Evolutionary conservation across 37 sponge, comb jelly and placozoan species (phyloP), one percentile per base, ranked within the genome.

Genomic region (Chondrilla cf. caribensis): DNA sequence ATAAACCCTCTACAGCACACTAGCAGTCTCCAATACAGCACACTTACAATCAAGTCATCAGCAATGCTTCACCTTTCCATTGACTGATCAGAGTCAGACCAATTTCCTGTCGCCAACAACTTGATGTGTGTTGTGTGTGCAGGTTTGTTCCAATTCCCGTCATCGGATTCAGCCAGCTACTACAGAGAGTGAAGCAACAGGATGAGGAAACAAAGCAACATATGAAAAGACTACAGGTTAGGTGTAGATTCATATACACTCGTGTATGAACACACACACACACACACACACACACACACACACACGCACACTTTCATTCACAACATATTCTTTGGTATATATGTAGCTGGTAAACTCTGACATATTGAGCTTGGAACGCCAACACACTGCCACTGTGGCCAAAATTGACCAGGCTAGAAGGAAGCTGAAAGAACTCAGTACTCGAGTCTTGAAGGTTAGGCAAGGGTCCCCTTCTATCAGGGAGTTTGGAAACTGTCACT

Each of bases 121-220:
- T n/a, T n/a, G n/a, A 47, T 47, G 51, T 47, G 51, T 47, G 51
- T 47, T 47, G 11, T 62, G 29, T 62, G 29, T 80, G 22, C 60
- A 93, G 95, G 66, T 83, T 89, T 40, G 85, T 97, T 22, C 97
- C 97, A 44, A 92, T 94, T 0, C 92, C 95, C 32, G 60, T 97
- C 38, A 84, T 93, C 7, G 96, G 99, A 0, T 91, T 95, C 33
- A 60, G 58, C 4, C 92, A 89, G 17, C 72, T 98, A 65, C 86
- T 78, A 51, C 81, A 79, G 59, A 80, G 99, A 26, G 71, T 90
- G 73, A 89, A 91, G 72, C 90, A 85, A 15, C 99, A 98, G 87
- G 78, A 95, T 28, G 86, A 91, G 58, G 90, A 98, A 81, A 88
- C 82, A 44, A 78, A 83, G 37, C 88, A 87, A 43, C 99, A 98